These are phyloP conservation scores for Artibeus lituratus DNA, from an alignment of 2,797 vertebrate genomes.

Conservation along the genomic window DNA sequence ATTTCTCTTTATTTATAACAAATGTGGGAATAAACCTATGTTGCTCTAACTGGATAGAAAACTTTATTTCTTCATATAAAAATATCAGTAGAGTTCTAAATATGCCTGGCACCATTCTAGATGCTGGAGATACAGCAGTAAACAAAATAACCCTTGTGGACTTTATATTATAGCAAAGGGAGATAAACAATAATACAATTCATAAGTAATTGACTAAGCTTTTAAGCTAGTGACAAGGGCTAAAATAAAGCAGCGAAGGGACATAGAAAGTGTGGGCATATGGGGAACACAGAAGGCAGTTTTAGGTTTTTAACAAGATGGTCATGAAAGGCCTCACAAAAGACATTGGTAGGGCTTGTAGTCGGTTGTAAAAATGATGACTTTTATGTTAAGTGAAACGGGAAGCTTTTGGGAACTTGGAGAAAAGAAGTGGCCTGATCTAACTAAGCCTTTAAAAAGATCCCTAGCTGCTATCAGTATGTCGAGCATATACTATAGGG, in stretches of 20 bases:
- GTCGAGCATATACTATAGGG: not conserved
- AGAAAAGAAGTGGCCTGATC: not conserved
- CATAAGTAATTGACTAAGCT: not conserved
- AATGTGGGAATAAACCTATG: not conserved
- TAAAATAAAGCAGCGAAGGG: not conserved
- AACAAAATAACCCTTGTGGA: not conserved
- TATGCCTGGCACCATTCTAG: not conserved
- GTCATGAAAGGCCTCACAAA: not conserved
- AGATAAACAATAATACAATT: not conserved
- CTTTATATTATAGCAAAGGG: not conserved
- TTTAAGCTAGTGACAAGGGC: not conserved
- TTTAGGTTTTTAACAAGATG: not conserved
- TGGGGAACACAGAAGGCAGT: not conserved
- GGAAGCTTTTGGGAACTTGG: not conserved
- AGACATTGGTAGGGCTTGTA: not conserved
- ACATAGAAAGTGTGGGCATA: not conserved
- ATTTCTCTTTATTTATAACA: conserved; percentile 1
- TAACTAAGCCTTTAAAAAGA: not conserved
- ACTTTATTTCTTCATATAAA: conserved; percentile 30
- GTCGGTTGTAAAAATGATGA: not conserved
- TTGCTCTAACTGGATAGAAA: not conserved
- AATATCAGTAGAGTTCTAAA: not conserved
- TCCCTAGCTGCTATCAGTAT: not conserved
- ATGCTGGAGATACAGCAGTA: not conserved
- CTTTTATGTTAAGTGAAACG: not conserved